Base-by-base conservation (phyloP, 2,888 invertebrate genomes). In the Lysandra bellargus region DNA sequence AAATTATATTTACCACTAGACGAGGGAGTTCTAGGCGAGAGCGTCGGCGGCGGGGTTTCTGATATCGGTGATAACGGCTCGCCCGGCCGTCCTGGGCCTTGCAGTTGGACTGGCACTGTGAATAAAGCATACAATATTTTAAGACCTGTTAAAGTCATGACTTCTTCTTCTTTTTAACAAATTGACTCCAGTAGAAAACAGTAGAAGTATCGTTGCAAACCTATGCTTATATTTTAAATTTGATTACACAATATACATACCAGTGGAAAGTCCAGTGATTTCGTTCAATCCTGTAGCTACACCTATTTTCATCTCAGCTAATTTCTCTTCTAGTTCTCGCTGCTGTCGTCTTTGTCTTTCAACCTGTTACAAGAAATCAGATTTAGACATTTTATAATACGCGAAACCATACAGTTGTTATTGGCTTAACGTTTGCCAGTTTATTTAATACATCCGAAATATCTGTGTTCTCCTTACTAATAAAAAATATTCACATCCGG, bases 31-130 rank as follows among this genome's bases (percentile, higher is more conserved):
- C 92, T 88, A 0, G 93, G 92, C 79, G 94, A 93, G 2, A 90
- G 87, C 5, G 96, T 95, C 0, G 93, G 92, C 1, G 97, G 97
- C 5, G 98, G 97, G 4, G 97, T 98, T 89, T 98, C 98, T 37
- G 97, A 98, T 83, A 98, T 98, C 0, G 98, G 98, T 0, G 98
- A 98, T 4, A 98, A 90, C 0, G 98, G 98, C 83, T 94, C 94
- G 64, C 88, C 87, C 33, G 94, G 94, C 87, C 94, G 93, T 0
- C 94, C 94, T 0, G 94, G 93, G 0, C 94, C 94, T 88, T 92
- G 94, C n/a, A 92, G 83, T 84, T 94, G 94, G 5, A 93, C 92
- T 83, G 94, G 93, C 83, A 92, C 94, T 94, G 84, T 30, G 84
- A 80, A 74, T 80, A 4, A 57, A 33, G 4, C 7, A 14, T 72